A percentile compares a stretch with the other conserved stretches of the same genome.
Conservation (phyloP, 1,140 invertebrate genomes). For the Lysiphlebus fabarum region DNA sequence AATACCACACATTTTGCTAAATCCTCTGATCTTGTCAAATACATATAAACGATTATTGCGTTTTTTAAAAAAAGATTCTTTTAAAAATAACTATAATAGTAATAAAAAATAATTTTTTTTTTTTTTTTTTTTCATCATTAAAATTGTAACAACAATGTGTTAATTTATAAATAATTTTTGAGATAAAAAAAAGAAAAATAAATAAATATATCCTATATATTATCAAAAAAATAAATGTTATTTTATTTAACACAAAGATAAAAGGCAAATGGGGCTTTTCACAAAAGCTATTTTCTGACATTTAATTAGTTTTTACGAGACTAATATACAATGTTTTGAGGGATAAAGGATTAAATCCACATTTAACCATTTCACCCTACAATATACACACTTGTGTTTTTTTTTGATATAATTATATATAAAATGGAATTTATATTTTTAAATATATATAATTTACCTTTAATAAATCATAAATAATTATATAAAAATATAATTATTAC, state of each 20-base stretch:
- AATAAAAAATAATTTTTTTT: too few species aligned
- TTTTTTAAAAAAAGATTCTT: too few species aligned
- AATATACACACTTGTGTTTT: conserved; percentile 30
- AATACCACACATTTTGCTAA: conserved; percentile 12
- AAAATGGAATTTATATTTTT: too few species aligned
- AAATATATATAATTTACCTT: too few species aligned
- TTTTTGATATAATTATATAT: conserved; percentile 26
- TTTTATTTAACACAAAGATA: conserved; percentile 7
- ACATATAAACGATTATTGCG: too few species aligned
- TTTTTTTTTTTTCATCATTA: too few species aligned
- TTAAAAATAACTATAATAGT: too few species aligned
- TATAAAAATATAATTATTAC: too few species aligned
- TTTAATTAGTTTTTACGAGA: conserved; percentile 56
- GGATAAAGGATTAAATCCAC: conserved; percentile 54
- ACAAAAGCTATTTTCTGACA: conserved; percentile 23
- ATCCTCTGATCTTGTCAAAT: conserved; percentile 10
- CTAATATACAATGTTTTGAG: conserved; percentile 56
- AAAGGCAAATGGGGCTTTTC: background rate
- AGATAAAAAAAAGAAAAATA: too few species aligned
- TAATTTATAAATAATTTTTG: too few species aligned
- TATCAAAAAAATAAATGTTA: background rate
- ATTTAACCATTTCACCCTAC: conserved; percentile 40
- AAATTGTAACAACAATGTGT: conserved; percentile 26
- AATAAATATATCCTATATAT: too few species aligned
- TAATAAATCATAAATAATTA: too few species aligned